phyloP scores from a whole-genome alignment of 2,888 invertebrate genomes.

The Phalera bucephala region DNA sequence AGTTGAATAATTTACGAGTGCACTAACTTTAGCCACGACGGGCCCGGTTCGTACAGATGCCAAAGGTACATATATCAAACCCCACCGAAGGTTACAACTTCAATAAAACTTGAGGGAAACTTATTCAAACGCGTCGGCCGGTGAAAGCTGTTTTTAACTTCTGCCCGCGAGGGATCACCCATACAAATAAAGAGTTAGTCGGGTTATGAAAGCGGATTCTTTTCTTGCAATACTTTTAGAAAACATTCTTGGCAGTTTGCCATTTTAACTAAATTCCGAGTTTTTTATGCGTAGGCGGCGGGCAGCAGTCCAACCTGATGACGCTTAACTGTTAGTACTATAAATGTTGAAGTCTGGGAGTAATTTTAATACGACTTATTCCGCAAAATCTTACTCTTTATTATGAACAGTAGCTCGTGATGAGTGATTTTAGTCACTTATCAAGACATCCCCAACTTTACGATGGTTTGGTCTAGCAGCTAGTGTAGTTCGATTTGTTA shows the following conservation, averaged over 20 bases:
- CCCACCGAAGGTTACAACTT: conserved; percentile 67
- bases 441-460: too few species aligned
- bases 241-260: conserved; percentile 43
- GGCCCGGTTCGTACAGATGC: conserved; percentile 56
- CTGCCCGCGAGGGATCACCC: conserved; percentile 65
- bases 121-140: conserved; percentile 65
- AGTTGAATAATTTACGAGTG: conserved; percentile 79
- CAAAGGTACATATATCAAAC: conserved; percentile 72
- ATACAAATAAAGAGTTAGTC: conserved; percentile 76
- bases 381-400: too few species aligned
- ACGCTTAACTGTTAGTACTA: conserved; percentile 14
- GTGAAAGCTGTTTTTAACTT: conserved; percentile 79
- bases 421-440: too few species aligned
- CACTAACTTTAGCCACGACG: conserved; percentile 67
- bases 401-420: too few species aligned
- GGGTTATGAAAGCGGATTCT: conserved; percentile 58
- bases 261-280: conserved; percentile 42
- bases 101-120: conserved; percentile 60
- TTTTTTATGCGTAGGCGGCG: conserved; percentile 34
- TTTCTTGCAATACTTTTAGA: conserved; percentile 52
- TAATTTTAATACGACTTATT: too few species aligned
- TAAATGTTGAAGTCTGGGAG: too few species aligned
- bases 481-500: too few species aligned
- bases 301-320: conserved; percentile 43
- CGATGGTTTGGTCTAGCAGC: too few species aligned